Conservation (phyloP, 2,888 invertebrate species). For the Stegana nigrithorax region DNA sequence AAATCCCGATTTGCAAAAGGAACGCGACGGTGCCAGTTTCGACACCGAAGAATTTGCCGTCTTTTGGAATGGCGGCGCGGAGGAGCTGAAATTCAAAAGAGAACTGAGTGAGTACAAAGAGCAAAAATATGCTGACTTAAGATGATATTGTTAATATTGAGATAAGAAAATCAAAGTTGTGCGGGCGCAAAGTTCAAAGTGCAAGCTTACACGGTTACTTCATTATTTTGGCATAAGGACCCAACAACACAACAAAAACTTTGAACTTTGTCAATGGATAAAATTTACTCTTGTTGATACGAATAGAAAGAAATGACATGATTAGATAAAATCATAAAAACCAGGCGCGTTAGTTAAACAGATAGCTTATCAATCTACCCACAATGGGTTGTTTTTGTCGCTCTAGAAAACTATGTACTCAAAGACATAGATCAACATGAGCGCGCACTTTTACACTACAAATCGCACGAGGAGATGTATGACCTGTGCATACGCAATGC, state of each 20-base stretch:
- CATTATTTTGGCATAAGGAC: no score
- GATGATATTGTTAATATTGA: not conserved
- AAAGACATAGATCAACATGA: constrained; percentile 36
- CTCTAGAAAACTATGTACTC: constrained; percentile 39
- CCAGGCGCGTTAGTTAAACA: not conserved
- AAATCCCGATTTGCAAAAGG: constrained; percentile 78
- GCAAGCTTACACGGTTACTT: no score
- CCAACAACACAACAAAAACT: not conserved
- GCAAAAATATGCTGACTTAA: not conserved
- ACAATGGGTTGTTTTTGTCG: no score
- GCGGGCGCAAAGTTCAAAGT: not conserved
- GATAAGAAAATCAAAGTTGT: not conserved
- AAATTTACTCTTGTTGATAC: not conserved
- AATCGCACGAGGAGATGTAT: constrained; percentile 55
- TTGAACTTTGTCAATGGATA: not conserved
- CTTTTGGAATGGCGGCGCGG: constrained; percentile 79
- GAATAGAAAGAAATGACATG: not conserved
- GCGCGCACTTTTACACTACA: constrained; percentile 35
- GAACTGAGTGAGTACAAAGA: constrained; percentile 40
- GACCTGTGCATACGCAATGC: constrained; percentile 38
- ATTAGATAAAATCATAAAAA: not conserved
- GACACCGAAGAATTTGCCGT: constrained; percentile 79
- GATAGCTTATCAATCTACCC: not conserved
- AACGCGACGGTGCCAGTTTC: constrained; percentile 80
- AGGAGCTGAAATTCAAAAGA: constrained; percentile 67